Evolutionary conservation across 2,888 invertebrate genomes (phyloP).

Genomic region (Tetramorium bicarinatum): DNA sequence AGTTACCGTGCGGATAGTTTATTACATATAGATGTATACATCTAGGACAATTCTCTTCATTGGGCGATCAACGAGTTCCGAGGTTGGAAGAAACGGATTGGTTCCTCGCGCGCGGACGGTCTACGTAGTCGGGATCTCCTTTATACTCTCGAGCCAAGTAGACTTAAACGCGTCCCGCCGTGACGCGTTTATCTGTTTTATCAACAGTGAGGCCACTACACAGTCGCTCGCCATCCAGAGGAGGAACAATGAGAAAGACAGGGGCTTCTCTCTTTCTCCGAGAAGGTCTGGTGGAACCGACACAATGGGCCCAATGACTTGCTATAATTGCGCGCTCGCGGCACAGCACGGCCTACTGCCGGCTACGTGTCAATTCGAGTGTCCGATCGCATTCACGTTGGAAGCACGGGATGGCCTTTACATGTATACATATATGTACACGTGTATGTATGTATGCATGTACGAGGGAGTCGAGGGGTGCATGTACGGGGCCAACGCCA

Average conservation of each 20-base stretch:
- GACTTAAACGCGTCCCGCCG: slow-evolving; percentile 56
- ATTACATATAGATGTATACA: not conserved
- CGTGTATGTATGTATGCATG: not conserved
- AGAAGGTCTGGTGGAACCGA: slow-evolving; percentile 55
- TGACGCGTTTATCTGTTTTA: slow-evolving; percentile 79
- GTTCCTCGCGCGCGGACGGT: slow-evolving; percentile 50
- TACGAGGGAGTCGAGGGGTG: not conserved
- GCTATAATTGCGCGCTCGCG: slow-evolving; percentile 73
- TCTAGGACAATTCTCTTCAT: not conserved
- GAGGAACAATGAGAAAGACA: slow-evolving; percentile 63
- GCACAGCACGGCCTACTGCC: slow-evolving; percentile 71
- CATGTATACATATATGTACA: too few relatives aligned
- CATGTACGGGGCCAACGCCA: slow-evolving; percentile 5
- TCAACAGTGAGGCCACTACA: slow-evolving; percentile 75
- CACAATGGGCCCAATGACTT: slow-evolving; percentile 78
- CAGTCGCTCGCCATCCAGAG: slow-evolving; percentile 59
- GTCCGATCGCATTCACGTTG: slow-evolving; percentile 70
- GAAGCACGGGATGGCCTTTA: slow-evolving; percentile 25
- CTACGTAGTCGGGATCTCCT: slow-evolving; percentile 41
- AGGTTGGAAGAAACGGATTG: slow-evolving; percentile 6
- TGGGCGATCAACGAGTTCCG: not conserved
- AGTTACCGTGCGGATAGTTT: not conserved
- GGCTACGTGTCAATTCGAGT: slow-evolving; percentile 74
- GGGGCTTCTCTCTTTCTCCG: slow-evolving; percentile 51
- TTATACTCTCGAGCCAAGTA: slow-evolving; percentile 62